These are phyloP conservation scores for Venusia cambrica DNA, from an alignment of 2,888 invertebrate species.

Conservation along the genomic window DNA sequence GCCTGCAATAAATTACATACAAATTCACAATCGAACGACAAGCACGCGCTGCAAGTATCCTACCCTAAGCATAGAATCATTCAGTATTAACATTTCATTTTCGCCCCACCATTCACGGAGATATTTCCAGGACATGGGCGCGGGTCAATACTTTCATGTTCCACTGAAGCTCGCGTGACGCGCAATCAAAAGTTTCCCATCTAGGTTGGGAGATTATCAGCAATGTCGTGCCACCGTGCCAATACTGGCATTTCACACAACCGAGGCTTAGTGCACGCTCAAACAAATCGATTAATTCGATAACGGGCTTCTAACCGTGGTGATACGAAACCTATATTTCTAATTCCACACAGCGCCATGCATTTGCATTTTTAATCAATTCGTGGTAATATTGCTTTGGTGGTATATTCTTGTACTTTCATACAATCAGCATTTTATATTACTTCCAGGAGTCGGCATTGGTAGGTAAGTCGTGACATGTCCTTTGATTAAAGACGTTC, in stretches of 20 bases:
- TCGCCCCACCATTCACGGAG: not conserved
- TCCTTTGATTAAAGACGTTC: too few species aligned
- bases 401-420: constrained; percentile 3
- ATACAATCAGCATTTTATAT: too few species aligned
- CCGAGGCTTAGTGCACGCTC: constrained; percentile 23
- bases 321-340: constrained; percentile 17
- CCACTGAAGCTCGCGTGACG: constrained; percentile 28
- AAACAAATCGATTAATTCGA: constrained; percentile 29
- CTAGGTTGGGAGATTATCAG: constrained; percentile 23
- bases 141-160: constrained; percentile 17
- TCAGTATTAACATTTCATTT: too few species aligned
- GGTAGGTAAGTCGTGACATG: too few species aligned
- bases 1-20: constrained; percentile 7
- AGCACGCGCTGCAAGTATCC: too few species aligned
- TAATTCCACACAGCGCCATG: constrained; percentile 6
- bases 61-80: too few species aligned
- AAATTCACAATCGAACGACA: constrained; percentile 3
- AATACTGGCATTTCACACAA: constrained; percentile 20
- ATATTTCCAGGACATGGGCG: constrained; percentile 5
- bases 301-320: constrained; percentile 19
- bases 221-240: constrained; percentile 24
- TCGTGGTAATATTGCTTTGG: constrained; percentile 9
- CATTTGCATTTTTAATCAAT: constrained; percentile 16
- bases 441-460: too few species aligned
- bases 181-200: constrained; percentile 19